Percentiles rank a stretch among this genome's conserved stretches.
phyloP scores from a whole-genome alignment of 2,113 vertebrate genomes.

The Carassius auratus region DNA sequence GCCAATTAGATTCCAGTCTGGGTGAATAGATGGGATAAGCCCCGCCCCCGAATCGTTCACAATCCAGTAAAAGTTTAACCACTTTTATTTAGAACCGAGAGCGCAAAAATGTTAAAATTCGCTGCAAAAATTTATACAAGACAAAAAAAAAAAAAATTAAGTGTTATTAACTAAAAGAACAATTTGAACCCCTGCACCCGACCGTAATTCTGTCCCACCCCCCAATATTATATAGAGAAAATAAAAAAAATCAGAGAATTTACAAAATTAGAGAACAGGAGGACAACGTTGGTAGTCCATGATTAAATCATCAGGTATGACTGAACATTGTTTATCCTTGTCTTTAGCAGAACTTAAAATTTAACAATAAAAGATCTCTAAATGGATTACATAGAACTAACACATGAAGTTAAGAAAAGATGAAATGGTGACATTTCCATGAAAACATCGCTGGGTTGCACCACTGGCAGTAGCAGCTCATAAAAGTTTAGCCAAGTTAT shows the following conservation, averaged over 20 bases:
- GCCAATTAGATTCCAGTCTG: constrained; percentile 65
- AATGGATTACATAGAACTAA: constrained; percentile 59
- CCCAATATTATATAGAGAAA: constrained; percentile 44
- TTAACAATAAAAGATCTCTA: constrained; percentile 69
- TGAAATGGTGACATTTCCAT: constrained; percentile 51
- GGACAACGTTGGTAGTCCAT: constrained; percentile 58
- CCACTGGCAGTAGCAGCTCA: constrained; percentile 64
- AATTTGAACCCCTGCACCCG: constrained; percentile 69
- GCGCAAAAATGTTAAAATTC: constrained; percentile 48
- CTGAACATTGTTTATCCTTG: constrained; percentile 56
- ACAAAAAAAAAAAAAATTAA: constrained; percentile 61
- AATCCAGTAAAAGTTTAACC: constrained; percentile 60
- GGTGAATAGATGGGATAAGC: constrained; percentile 56
- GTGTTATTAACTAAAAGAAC: constrained; percentile 63
- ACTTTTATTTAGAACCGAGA: constrained; percentile 51
- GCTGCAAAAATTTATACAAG: constrained; percentile 40
- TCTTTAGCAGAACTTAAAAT: constrained; percentile 54
- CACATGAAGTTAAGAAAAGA: constrained; percentile 57
- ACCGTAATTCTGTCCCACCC: constrained; percentile 55
- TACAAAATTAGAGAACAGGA: constrained; percentile 66
- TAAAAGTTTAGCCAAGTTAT: constrained; percentile 72
- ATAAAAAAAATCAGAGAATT: constrained; percentile 57
- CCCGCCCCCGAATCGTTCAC: constrained; percentile 37
- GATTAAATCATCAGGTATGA: constrained; percentile 66
- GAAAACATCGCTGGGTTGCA: constrained; percentile 53